A percentile compares a stretch with the other conserved stretches of the same genome.
Evolutionary conservation across 2,113 vertebrate species (phyloP).

Genomic region (Equus quagga): DNA sequence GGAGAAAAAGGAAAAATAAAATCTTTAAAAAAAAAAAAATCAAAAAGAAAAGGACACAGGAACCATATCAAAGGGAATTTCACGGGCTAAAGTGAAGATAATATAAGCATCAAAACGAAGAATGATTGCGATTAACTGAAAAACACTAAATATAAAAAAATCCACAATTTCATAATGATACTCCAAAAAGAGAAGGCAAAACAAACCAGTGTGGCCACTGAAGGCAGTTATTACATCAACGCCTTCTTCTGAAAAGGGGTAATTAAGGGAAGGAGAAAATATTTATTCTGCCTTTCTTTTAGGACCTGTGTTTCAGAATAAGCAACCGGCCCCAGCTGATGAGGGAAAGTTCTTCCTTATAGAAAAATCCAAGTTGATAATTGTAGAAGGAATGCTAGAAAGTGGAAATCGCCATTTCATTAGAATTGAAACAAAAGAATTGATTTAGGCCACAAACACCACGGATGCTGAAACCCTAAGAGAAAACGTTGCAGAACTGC

Average conservation of each 20-base stretch:
- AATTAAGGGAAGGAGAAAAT: not conserved
- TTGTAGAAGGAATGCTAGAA: not conserved
- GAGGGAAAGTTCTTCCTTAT: not conserved
- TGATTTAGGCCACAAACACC: not conserved
- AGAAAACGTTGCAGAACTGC: not conserved
- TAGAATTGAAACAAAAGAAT: not conserved
- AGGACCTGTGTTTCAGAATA: not conserved
- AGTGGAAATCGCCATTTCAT: not conserved
- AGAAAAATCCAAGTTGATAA: not conserved
- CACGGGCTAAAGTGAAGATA: not conserved
- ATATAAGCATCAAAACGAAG: not conserved
- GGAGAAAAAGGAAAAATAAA: too few relatives aligned
- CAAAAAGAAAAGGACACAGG: not conserved
- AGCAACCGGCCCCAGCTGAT: not conserved
- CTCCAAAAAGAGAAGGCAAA: not conserved
- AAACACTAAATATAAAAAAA: not conserved
- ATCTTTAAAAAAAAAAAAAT: too few relatives aligned
- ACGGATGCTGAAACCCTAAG: not conserved
- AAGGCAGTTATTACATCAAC: not conserved
- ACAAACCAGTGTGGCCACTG: not conserved
- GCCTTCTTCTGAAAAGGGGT: not conserved
- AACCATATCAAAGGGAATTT: not conserved
- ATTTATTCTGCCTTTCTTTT: not conserved
- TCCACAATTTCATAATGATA: not conserved
- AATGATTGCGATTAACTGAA: not conserved